A percentile compares a stretch with the other conserved stretches of the same genome.
These are phyloP conservation scores for Drepana arcuata DNA, from an alignment of 1,140 invertebrate species.

Conservation along the genomic window DNA sequence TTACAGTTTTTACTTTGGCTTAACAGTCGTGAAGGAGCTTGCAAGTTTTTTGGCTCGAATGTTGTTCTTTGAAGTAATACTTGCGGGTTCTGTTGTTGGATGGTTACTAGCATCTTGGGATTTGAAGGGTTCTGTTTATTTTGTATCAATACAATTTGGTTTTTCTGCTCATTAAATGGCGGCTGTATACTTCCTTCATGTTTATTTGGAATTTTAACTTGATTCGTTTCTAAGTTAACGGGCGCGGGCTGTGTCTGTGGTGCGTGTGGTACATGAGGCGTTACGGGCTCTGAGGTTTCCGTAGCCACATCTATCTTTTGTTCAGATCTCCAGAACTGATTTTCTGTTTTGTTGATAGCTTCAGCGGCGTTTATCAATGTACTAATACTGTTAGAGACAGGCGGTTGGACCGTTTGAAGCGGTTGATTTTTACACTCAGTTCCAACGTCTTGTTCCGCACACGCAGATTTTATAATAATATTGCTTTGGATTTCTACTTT, in stretches of 20 bases:
- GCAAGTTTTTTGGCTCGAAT: constrained; percentile 58
- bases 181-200: constrained; percentile 16
- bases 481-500: constrained; percentile 61
- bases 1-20: constrained; percentile 49
- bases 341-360: constrained; percentile 43
- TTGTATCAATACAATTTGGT: constrained; percentile 54
- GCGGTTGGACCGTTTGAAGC: not conserved
- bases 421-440: constrained; percentile 5
- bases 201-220: constrained; percentile 27
- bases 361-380: constrained; percentile 52
- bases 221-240: constrained; percentile 32
- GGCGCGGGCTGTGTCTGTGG: constrained; percentile 24
- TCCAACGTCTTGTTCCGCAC: constrained; percentile 19
- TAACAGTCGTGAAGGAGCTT: constrained; percentile 56
- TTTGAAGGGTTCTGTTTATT: constrained; percentile 47
- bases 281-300: constrained; percentile 23
- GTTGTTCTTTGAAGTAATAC: constrained; percentile 44
- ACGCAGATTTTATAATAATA: constrained; percentile 43
- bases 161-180: constrained; percentile 40
- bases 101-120: constrained; percentile 52
- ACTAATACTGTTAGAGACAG: constrained; percentile 29
- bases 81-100: constrained; percentile 46
- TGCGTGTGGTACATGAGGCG: constrained; percentile 12
- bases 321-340: constrained; percentile 35
- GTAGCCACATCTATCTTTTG: constrained; percentile 19